phyloP scores from a whole-genome alignment of 2,113 vertebrate species.

The Tiliqua scincoides region DNA sequence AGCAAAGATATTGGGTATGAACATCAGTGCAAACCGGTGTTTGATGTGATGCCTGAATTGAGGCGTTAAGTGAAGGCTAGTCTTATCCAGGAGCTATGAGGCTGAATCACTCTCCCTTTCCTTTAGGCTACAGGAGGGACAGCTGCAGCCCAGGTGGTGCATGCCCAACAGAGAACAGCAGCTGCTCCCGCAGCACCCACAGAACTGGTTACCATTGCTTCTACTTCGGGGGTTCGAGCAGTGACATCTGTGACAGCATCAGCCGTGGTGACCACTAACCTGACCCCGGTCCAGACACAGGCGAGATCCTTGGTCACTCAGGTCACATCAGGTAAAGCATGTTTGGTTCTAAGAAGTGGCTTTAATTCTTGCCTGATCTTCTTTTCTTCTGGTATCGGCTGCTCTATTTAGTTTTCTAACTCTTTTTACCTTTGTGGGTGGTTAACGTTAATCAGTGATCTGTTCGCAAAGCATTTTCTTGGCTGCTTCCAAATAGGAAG shows the following conservation, averaged over 20 bases:
- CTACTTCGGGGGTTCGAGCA: conserved; percentile 83
- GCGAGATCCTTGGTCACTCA: conserved; percentile 84
- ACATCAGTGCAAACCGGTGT: neutral
- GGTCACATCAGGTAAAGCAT: conserved; percentile 80
- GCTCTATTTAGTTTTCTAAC: too few relatives aligned
- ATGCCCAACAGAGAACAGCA: conserved; percentile 85
- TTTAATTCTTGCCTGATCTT: neutral
- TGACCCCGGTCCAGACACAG: conserved; percentile 85
- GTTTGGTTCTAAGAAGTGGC: rapidly evolving
- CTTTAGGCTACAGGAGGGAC: conserved; percentile 78
- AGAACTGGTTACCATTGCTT: conserved; percentile 86
- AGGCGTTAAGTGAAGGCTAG: rapidly evolving
- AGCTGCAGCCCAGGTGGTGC: conserved; percentile 83
- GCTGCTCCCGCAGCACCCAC: conserved; percentile 75
- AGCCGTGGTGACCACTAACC: conserved; percentile 85
- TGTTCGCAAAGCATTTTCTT: neutral
- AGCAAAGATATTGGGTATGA: too few relatives aligned
- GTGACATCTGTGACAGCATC: conserved; percentile 86
- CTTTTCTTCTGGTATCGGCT: too few relatives aligned
- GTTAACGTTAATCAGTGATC: neutral
- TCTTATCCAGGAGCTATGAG: rapidly evolving
- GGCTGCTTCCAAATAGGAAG: neutral
- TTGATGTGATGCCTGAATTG: neutral
- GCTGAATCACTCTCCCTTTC: neutral
- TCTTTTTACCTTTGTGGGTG: too few relatives aligned